Evolutionary conservation across 2,797 vertebrate species (phyloP), one percentile per base, ranked within the genome.

Genomic region (Sebastolobus altivelis): DNA sequence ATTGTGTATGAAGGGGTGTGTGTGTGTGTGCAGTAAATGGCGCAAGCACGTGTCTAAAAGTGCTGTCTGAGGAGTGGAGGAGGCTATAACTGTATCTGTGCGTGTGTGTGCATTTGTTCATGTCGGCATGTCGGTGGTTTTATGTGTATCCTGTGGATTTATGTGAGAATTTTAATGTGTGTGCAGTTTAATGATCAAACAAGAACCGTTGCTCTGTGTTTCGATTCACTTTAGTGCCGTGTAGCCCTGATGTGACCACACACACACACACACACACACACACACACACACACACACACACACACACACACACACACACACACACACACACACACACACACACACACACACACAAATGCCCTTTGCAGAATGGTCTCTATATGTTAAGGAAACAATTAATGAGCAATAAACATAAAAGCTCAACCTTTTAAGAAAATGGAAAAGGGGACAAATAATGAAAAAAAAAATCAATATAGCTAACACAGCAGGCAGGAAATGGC

Each of bases 341-440:
- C 35, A 37, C 35, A 37, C 35, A 37, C 35, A 37, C 8, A 49
- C 59, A 79, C 54, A 62, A 16, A 37, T 1, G 5, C 69, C 52
- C 27, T 63, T 55, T 40, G 29, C 22, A 52, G 29, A 78, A 79
- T n/a, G 31, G 60, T 40, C 56, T 72, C 11, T 38, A 22, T 65
- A 72, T 76, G 69, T 70, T 76, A 73, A 73, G 60, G 37, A 52
- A 72, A 52, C 65, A 58, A 49, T 85, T 82, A 88, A 70, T 25
- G 22, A 22, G 71, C n/a, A 70, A 78, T 79, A 72, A 81, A 70
- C 35, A 59, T 29, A 69, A 85, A 71, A 49, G n/a, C 33, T 29
- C 62, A 62, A 56, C 55, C 72, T 82, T 85, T 86, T 52, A 67
- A 69, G 46, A 74, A 77, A 87, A 86, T 25, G 29, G 54, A 74